Percentiles rank a stretch among this genome's conserved stretches.
These are phyloP conservation scores for Aricia artaxerxes DNA, from an alignment of 2,888 invertebrate genomes.

Conservation along the genomic window DNA sequence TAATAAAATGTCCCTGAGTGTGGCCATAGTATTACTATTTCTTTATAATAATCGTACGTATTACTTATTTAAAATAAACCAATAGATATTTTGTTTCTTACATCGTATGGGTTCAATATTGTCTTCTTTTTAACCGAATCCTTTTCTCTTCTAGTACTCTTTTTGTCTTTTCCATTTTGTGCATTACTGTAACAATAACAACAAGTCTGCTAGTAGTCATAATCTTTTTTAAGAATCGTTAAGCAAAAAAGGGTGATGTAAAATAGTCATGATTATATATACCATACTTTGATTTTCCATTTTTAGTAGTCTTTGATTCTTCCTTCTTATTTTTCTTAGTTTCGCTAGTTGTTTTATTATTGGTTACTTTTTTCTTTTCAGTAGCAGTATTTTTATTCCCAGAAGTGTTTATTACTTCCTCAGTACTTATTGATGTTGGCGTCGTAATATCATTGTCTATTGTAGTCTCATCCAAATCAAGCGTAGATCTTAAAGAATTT, in stretches of 20 bases:
- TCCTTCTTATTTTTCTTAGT: not conserved
- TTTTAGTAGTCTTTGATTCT: not conserved
- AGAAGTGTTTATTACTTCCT: not conserved
- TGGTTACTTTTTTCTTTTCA: not conserved
- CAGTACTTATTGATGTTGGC: not conserved
- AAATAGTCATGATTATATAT: too few relatives aligned
- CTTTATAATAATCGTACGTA: too few relatives aligned
- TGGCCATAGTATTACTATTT: too few relatives aligned
- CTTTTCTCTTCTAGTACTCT: too few relatives aligned
- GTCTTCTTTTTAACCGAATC: not conserved
- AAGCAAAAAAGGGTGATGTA: too few relatives aligned
- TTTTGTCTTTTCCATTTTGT: not conserved
- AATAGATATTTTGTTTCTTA: not conserved
- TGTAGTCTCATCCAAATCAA: not conserved
- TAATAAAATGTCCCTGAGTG: too few relatives aligned
- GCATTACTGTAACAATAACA: not conserved
- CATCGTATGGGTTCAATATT: constrained; percentile 11
- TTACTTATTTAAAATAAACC: too few relatives aligned
- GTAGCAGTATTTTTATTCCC: not conserved
- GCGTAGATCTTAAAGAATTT: not conserved
- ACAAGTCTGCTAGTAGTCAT: not conserved
- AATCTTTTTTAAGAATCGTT: too few relatives aligned
- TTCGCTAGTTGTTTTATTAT: not conserved
- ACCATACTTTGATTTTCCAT: not conserved
- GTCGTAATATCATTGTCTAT: not conserved